Percentiles rank a stretch among this genome's conserved stretches.
Conservation (phyloP, 2,888 invertebrate species). For the Cataglyphis cursor region DNA sequence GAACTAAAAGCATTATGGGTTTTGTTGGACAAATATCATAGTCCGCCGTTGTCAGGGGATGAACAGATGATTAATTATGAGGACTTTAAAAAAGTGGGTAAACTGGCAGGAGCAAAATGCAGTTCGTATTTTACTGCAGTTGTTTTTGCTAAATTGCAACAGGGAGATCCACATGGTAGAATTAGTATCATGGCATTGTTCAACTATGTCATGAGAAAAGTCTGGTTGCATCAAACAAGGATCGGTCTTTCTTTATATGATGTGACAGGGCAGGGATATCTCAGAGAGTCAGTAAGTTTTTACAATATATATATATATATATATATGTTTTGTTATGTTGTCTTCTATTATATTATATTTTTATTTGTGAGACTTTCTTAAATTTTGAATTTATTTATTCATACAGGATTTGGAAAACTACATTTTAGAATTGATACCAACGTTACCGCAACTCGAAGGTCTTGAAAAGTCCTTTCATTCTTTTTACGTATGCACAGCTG, state of each 20-base stretch:
- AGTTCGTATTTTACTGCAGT: conserved; percentile 93
- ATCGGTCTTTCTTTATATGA: conserved; percentile 98
- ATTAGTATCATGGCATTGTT: conserved; percentile 96
- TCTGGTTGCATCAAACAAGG: conserved; percentile 97
- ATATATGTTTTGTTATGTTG: background rate
- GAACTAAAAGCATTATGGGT: conserved; percentile 95
- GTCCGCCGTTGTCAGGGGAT: conserved; percentile 91
- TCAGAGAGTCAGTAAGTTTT: conserved; percentile 92
- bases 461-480: conserved; percentile 97
- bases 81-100: conserved; percentile 93
- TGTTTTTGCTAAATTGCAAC: conserved; percentile 95
- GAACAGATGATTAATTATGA: conserved; percentile 95
- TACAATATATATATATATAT: background rate
- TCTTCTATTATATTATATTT: background rate
- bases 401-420: conserved; percentile 97
- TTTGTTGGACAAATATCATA: conserved; percentile 93
- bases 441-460: conserved; percentile 95
- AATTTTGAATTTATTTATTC: conserved; percentile 68
- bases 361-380: background rate
- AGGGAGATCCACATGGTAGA: conserved; percentile 94
- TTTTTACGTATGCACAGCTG: conserved; percentile 98
- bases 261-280: conserved; percentile 96
- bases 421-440: conserved; percentile 96
- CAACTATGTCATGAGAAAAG: conserved; percentile 97
- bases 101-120: conserved; percentile 92